Conservation (phyloP, 2,888 invertebrate species). For the Lycocerus yunnanus region DNA sequence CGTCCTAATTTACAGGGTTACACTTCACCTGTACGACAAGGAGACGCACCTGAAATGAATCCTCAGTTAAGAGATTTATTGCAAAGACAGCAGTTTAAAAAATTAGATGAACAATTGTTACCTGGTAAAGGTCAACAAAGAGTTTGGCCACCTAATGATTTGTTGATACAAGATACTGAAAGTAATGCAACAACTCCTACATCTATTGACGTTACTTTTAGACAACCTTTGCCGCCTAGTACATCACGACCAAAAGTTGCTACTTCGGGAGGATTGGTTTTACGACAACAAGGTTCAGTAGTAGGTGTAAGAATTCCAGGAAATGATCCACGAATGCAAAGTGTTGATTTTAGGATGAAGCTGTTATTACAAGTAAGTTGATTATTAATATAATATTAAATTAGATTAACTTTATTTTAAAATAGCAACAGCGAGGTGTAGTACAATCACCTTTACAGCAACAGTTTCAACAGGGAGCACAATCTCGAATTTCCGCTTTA, state of each 20-base stretch:
- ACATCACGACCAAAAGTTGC: conserved; percentile 60
- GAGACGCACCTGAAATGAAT: conserved; percentile 64
- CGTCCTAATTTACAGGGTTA: conserved; percentile 40
- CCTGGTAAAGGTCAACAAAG: conserved; percentile 55
- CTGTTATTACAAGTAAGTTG: conserved; percentile 55
- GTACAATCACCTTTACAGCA: conserved; percentile 44
- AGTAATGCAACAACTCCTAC: conserved; percentile 39
- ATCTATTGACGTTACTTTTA: conserved; percentile 65
- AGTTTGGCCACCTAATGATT: conserved; percentile 60
- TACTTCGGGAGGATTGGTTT: conserved; percentile 39
- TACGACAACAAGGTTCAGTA: conserved; percentile 44
- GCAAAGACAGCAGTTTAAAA: conserved; percentile 71
- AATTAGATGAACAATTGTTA: conserved; percentile 56
- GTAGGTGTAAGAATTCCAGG: conserved; percentile 47
- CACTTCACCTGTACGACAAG: conserved; percentile 35
- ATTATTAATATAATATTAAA: conserved; percentile 2
- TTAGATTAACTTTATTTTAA: neutral
- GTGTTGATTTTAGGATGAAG: conserved; percentile 60
- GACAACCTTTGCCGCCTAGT: conserved; percentile 68
- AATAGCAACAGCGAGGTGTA: conserved; percentile 49
- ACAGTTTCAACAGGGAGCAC: conserved; percentile 33
- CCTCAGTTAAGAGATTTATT: conserved; percentile 80
- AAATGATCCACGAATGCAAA: conserved; percentile 57
- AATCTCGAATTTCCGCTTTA: conserved; percentile 11
- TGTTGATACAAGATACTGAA: conserved; percentile 41